Evolutionary conservation across 2,888 invertebrate genomes (phyloP), one percentile per base, ranked within the genome.

Genomic region (Aphodius sticticus): DNA sequence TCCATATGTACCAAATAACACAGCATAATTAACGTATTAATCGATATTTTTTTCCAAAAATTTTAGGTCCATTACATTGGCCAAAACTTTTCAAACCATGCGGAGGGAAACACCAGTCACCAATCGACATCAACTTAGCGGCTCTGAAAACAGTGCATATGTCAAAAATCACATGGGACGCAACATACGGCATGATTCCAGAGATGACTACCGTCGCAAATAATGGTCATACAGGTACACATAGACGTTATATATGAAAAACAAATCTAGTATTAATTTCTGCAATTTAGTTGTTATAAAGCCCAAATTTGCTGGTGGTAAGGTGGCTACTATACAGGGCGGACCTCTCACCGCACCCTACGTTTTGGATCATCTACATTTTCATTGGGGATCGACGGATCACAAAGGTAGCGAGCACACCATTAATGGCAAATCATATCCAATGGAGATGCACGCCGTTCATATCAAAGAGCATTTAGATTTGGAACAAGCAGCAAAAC

Each of bases 351-450:
- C 87, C 3, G 91, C 91, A 3, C 92, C 92, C 80, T 94, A 93
- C 83, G 88, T 92, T 0, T 89, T 94, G 76, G 92, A 93, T 0
- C 93, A 93, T 86, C 87, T 93, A 37, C 94, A 94, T 86, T 93
- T 94, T 84, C 94, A 94, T 84, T 94, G 94, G 94, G 93, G 94
- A 2, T 84, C 88, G 0, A 88, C 90, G 77, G 90, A 92, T 86
- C 90, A 90, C 87, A 90, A 91, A 81, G 94, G 94, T 1, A 93
- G 93, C 80, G 94, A 94, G 69, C 94, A 94, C 83, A 90, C 91
- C 0, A 88, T 93, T 0, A 93, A 94, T 81, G 90, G 90, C 38
- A 85, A 85, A 72, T 87, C 87, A 85, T 90, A 91, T 85, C 92
- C 94, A 0, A 91, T 91, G 80, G 94, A 94, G 90, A 91, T 94